Conservation (phyloP, 2,888 invertebrate genomes). For the Euspilapteryx auroguttella region DNA sequence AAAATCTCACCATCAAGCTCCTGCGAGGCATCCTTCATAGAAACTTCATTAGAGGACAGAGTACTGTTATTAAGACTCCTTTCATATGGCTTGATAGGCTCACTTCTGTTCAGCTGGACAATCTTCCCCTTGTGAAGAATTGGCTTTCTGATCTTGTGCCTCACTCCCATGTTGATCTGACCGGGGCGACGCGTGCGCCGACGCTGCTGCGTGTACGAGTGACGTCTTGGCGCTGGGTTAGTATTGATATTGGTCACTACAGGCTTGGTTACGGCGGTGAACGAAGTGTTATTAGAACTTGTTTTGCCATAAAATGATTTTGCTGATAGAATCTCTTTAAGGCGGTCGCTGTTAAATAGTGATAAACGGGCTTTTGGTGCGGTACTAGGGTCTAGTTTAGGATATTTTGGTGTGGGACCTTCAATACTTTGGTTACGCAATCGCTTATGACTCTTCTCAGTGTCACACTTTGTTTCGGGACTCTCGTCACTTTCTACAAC, state of each 20-base stretch:
- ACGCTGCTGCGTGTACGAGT: conserved; percentile 21
- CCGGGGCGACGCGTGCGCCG: conserved; percentile 42
- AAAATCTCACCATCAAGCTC: conserved; percentile 31
- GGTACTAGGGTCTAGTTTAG: conserved; percentile 25
- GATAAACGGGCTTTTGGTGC: conserved; percentile 45
- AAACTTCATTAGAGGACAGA: conserved; percentile 15
- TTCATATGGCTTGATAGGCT: conserved; percentile 10
- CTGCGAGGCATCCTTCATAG: conserved; percentile 28
- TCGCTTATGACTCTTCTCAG: conserved; percentile 38
- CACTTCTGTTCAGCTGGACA: conserved; percentile 11
- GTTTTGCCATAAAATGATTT: conserved; percentile 60
- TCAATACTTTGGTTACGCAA: conserved; percentile 30
- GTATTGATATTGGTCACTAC: conserved; percentile 28
- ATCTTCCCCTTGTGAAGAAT: conserved; percentile 41
- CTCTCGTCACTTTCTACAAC: conserved; percentile 36
- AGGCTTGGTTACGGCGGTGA: conserved; percentile 27
- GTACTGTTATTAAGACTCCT: conserved; percentile 11
- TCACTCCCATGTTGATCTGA: conserved; percentile 68
- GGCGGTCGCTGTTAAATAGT: conserved; percentile 37
- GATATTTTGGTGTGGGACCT: conserved; percentile 31
- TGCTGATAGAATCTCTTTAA: conserved; percentile 50
- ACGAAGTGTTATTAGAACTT: conserved; percentile 34
- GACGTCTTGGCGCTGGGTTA: conserved; percentile 17
- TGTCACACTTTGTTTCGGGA: conserved; percentile 33
- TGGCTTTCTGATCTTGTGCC: conserved; percentile 65